phyloP scores from a whole-genome alignment of 2,888 invertebrate genomes.

The Koerneria pararmatus region DNA sequence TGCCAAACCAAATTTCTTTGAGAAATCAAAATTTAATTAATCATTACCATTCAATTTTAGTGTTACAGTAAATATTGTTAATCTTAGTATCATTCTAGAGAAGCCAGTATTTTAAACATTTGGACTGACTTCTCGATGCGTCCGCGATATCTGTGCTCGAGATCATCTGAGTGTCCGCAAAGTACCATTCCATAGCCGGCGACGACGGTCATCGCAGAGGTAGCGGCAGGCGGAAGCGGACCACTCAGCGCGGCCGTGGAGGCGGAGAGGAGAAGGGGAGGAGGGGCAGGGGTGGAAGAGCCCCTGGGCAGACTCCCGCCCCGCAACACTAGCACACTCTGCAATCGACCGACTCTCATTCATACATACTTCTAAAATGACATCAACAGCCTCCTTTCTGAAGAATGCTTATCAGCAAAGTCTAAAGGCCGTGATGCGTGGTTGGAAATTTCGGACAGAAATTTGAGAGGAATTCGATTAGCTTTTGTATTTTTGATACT shows the following conservation, averaged over 20 bases:
- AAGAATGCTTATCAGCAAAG: too few relatives aligned
- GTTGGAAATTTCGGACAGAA: too few relatives aligned
- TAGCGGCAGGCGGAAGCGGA: constrained; percentile 18
- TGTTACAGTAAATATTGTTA: neutral
- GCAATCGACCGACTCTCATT: neutral
- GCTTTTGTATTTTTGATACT: too few relatives aligned
- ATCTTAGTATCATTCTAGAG: neutral
- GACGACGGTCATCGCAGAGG: constrained; percentile 53
- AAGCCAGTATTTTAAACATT: constrained; percentile 5
- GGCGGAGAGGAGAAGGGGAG: too few relatives aligned
- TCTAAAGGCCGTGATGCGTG: too few relatives aligned
- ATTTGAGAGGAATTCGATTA: too few relatives aligned
- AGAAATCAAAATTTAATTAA: too few relatives aligned
- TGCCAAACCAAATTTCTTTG: too few relatives aligned
- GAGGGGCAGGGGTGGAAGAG: too few relatives aligned
- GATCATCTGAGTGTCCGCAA: constrained; percentile 51
- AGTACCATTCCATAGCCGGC: constrained; percentile 55
- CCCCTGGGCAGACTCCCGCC: neutral
- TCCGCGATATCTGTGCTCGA: constrained; percentile 55
- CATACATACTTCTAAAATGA: neutral
- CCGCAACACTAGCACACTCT: neutral
- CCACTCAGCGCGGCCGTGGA: too few relatives aligned
- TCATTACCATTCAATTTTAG: too few relatives aligned
- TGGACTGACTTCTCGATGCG: constrained; percentile 57
- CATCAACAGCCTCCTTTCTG: too few relatives aligned